Evolutionary conservation across 2,888 invertebrate genomes (phyloP).

Genomic region (Stenotaenia linearis): DNA sequence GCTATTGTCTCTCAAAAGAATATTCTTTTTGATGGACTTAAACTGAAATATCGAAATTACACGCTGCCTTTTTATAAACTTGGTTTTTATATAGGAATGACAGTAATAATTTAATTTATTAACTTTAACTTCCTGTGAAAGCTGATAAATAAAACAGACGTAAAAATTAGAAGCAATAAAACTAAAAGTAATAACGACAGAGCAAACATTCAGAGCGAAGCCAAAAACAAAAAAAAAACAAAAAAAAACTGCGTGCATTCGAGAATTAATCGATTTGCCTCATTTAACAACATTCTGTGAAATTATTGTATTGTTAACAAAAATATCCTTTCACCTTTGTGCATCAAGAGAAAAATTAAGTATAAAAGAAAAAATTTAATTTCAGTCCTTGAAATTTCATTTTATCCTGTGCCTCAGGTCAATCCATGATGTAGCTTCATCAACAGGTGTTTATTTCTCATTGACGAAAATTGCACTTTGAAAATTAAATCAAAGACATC

Average conservation of each 20-base stretch:
- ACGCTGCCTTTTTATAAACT: not conserved
- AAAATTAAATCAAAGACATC: conserved; percentile 4
- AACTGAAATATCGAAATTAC: not conserved
- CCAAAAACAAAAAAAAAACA: not conserved
- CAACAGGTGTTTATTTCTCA: conserved; percentile 15
- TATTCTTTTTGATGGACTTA: not conserved
- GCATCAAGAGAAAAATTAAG: not conserved
- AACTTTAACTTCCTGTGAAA: not conserved
- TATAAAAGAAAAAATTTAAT: not conserved
- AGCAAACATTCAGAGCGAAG: not conserved
- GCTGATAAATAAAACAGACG: not conserved
- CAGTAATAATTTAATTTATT: conserved; percentile 1
- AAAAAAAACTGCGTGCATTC: not conserved
- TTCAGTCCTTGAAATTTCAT: not conserved
- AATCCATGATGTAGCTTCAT: not conserved
- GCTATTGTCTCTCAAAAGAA: not conserved
- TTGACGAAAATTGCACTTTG: not conserved
- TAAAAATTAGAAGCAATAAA: not conserved
- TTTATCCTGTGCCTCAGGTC: not conserved
- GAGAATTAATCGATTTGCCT: not conserved
- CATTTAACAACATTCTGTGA: not conserved
- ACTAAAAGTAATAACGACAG: not conserved
- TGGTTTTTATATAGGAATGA: not conserved
- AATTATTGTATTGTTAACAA: not conserved
- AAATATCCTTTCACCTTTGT: not conserved